These are phyloP conservation scores for Lasioglossum marginatum DNA, from an alignment of 2,888 invertebrate species.

Conservation along the genomic window DNA sequence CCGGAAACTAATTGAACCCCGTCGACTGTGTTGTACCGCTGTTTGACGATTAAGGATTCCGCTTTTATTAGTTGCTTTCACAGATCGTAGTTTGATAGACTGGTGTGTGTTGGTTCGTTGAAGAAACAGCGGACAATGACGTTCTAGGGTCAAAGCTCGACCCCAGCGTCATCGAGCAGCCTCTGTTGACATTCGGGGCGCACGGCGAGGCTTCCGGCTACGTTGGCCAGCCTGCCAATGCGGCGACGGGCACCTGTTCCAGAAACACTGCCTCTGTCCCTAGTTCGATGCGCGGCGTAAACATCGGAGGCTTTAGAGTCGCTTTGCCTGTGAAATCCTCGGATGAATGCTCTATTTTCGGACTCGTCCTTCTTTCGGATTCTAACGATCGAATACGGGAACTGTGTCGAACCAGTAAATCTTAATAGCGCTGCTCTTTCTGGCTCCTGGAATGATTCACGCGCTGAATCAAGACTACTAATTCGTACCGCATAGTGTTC, in stretches of 20 bases:
- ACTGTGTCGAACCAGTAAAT: conserved; percentile 11
- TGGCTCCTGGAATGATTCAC: not conserved
- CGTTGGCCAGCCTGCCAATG: conserved; percentile 36
- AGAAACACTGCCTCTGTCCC: not conserved
- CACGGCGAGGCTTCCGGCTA: conserved; percentile 23
- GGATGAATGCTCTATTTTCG: not conserved
- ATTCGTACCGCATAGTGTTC: not conserved
- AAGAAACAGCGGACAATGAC: not conserved
- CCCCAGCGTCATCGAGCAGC: not conserved
- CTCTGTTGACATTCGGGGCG: conserved; percentile 39
- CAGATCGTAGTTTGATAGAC: not conserved
- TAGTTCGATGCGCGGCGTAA: conserved; percentile 10
- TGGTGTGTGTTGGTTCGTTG: not conserved
- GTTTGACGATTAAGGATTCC: not conserved
- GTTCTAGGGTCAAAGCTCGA: conserved; percentile 2
- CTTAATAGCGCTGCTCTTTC: not conserved
- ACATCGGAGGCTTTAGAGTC: not conserved
- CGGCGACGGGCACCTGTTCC: conserved; percentile 39
- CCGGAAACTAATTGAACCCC: not conserved
- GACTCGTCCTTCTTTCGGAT: not conserved
- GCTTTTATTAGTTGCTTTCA: not conserved
- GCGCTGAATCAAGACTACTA: not conserved
- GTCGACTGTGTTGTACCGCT: not conserved
- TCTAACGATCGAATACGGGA: not conserved
- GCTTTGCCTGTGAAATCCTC: not conserved